These are phyloP conservation scores for Poecilobothrus nobilitatus DNA, from an alignment of 2,888 invertebrate genomes.

Conservation along the genomic window DNA sequence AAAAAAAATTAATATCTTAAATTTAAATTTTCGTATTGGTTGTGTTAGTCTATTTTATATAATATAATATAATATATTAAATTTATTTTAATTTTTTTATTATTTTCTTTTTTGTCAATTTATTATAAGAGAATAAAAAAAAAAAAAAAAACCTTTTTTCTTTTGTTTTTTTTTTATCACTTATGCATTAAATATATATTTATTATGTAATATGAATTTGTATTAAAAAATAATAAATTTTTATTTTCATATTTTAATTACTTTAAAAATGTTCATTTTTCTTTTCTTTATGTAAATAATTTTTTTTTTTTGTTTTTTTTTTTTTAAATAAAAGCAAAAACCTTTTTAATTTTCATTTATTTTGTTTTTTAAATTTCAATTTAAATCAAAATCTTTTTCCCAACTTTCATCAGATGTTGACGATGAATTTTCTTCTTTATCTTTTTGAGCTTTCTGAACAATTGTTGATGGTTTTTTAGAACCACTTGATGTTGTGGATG, in stretches of 20 bases:
- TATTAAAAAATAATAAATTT: not conserved
- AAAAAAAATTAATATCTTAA: too few relatives aligned
- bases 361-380: constrained; percentile 14
- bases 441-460: constrained; percentile 16
- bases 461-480: not conserved
- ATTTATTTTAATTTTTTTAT: too few relatives aligned
- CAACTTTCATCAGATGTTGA: constrained; percentile 52
- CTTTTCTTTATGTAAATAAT: not conserved
- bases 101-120: too few relatives aligned
- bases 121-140: too few relatives aligned
- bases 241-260: not conserved
- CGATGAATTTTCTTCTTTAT: constrained; percentile 22
- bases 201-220: constrained; percentile 1
- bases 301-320: not conserved
- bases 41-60: too few relatives aligned
- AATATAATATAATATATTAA: too few relatives aligned
- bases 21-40: too few relatives aligned
- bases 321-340: not conserved
- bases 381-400: constrained; percentile 53
- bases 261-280: not conserved
- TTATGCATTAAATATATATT: not conserved
- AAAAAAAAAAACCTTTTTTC: not conserved
- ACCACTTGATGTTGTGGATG: constrained; percentile 7
- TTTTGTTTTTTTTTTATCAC: not conserved
- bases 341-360: not conserved